Evolutionary conservation across 2,888 invertebrate species (phyloP).

Genomic region (Netelia melanura): DNA sequence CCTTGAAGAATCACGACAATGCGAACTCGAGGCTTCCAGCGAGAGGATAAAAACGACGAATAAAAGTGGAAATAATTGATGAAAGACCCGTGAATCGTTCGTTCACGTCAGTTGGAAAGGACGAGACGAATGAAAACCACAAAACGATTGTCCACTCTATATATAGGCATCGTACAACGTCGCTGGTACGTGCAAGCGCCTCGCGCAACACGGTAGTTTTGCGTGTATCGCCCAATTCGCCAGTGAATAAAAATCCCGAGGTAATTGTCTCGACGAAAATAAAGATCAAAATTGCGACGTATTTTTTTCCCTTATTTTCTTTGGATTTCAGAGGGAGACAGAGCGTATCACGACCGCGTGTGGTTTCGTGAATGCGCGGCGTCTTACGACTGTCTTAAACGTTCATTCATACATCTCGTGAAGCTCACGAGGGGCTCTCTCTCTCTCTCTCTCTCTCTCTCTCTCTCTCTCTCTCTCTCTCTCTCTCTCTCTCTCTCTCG

Average conservation of each 20-base stretch:
- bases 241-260: slow-evolving; percentile 29
- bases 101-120: too few species aligned
- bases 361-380: slow-evolving; percentile 80
- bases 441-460: slow-evolving; percentile 11
- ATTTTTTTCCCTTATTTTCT: not conserved
- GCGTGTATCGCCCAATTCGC: slow-evolving; percentile 27
- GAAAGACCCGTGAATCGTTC: too few species aligned
- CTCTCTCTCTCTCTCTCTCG: not conserved
- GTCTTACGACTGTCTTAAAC: slow-evolving; percentile 82
- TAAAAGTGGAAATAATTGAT: too few species aligned
- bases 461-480: not conserved
- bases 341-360: slow-evolving; percentile 69
- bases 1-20: too few species aligned
- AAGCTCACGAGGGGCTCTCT: slow-evolving; percentile 47
- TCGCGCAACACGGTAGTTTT: slow-evolving; percentile 1
- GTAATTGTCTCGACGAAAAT: slow-evolving; percentile 27
- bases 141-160: slow-evolving; percentile 59
- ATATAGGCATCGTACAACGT: slow-evolving; percentile 6
- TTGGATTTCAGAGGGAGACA: slow-evolving; percentile 28
- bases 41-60: too few species aligned
- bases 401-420: slow-evolving; percentile 83
- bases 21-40: too few species aligned
- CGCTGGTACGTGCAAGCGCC: slow-evolving; percentile 1
- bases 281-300: not conserved
- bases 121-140: slow-evolving; percentile 57